Evolutionary conservation across 1,140 invertebrate genomes (phyloP).

Genomic region (Zaprionus ornatus): DNA sequence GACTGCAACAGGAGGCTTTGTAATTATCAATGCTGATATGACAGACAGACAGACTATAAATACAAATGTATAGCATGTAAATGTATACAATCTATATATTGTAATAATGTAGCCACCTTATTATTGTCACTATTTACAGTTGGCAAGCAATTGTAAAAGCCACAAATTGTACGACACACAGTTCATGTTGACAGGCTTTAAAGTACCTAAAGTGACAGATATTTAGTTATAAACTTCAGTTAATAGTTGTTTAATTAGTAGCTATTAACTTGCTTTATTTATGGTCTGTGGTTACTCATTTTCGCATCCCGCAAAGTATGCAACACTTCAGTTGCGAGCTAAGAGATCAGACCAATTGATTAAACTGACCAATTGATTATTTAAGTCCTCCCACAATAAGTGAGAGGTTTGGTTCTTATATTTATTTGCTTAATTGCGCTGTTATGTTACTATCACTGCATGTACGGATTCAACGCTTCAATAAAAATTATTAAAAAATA

Average conservation of each 20-base stretch:
- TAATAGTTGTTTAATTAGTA: background rate
- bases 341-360: background rate
- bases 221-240: background rate
- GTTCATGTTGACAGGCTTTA: background rate
- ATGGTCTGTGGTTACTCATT: background rate
- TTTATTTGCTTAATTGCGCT: too few species aligned
- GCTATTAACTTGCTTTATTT: background rate
- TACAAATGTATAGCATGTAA: background rate
- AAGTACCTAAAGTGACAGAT: background rate
- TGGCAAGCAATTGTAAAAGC: background rate
- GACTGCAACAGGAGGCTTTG: slow-evolving; percentile 26
- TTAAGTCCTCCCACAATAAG: too few species aligned
- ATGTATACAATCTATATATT: slow-evolving; percentile 16
- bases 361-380: too few species aligned
- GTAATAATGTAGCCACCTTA: background rate
- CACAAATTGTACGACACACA: background rate
- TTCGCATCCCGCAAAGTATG: slow-evolving; percentile 18
- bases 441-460: too few species aligned
- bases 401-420: too few species aligned
- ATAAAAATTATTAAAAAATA: too few species aligned
- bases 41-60: slow-evolving; percentile 6
- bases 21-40: slow-evolving; percentile 67
- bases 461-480: too few species aligned
- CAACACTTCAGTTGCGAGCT: background rate
- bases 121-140: slow-evolving; percentile 6